Evolutionary conservation across 2,888 invertebrate genomes (phyloP), one percentile per base, ranked within the genome.

Genomic region (Erpobdella octoculata): DNA sequence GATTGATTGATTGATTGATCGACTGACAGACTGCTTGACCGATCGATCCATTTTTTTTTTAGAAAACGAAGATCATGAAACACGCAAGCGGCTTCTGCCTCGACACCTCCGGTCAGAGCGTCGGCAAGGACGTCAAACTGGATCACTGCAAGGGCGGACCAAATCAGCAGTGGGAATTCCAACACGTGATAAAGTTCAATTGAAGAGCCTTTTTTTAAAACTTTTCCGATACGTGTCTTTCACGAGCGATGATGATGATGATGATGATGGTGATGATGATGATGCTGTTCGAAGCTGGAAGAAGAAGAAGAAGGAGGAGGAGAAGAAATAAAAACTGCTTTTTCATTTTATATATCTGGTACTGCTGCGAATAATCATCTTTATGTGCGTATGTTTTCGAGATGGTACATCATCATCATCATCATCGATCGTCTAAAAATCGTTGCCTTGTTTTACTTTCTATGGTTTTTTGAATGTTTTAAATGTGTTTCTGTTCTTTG

Each of bases 141-240:
- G 64, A 21, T 38, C 15, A 9, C 21, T 64, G 64, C 21, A 9
- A 38, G 21, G 46, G 31, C 28, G 33, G 21, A 35, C 18, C 18
- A 18, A 28, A 37, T 36, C 64, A 64, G 28, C 35, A 36, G 38
- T 62, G 71, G 64, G 41, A 71, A 37, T 64, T 61, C 46, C n/a
- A 37, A 31, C 12, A 64, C n/a, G 31, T 71, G 31, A 28, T 71
- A n/a, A 15, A n/a, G n/a, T 36, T 37, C 37, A 2, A 31, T 21
- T 2, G 62, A 53, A 5, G 53, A 12, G 28, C 5, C 1, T 53
- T 53, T 9, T 1, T n/a, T 15, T 21, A 53, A 53, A 4, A 28
- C 2, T 15, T 9, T 53, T 1, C 1, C 6, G 9, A 53, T 28
- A 2, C 8, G 21, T 53, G 53, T 53, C 53, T 2, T 6, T 12